These are phyloP conservation scores for Anolis apletophallus DNA, from an alignment of 2,797 vertebrate genomes.

Conservation along the genomic window DNA sequence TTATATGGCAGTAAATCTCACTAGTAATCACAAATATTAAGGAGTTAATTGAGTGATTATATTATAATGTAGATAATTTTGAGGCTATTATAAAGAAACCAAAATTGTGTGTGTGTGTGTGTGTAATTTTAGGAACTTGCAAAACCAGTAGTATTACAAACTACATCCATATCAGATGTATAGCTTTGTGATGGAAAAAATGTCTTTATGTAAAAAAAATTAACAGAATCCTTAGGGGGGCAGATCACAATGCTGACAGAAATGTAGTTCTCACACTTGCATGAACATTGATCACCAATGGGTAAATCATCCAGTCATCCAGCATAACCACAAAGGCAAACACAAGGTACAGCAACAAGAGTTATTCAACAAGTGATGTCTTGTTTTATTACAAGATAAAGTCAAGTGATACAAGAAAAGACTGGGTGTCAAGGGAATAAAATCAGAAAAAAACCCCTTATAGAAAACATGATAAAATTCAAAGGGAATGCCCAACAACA, in stretches of 20 bases:
- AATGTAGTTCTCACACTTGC: constrained; percentile 2
- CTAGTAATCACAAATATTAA: neutral
- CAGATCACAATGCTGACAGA: neutral
- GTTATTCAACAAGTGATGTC: constrained; percentile 7
- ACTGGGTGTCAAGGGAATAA: neutral
- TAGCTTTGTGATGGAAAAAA: neutral
- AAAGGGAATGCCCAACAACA: too few relatives aligned
- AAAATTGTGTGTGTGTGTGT: neutral
- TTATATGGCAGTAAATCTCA: neutral
- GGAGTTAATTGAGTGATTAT: neutral
- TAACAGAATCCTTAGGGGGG: constrained; percentile 7
- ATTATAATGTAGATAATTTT: neutral
- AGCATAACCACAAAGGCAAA: neutral
- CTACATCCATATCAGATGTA: neutral
- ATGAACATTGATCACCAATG: constrained; percentile 3
- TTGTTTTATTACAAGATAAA: constrained; percentile 8
- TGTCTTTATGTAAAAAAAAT: neutral
- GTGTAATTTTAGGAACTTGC: neutral
- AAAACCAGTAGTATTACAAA: neutral
- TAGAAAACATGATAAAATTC: neutral
- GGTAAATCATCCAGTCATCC: neutral
- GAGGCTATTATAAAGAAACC: neutral
- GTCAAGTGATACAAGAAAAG: neutral
- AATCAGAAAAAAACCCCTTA: neutral
- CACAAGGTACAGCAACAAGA: neutral